Conservation (phyloP, 1,140 invertebrate species). For the Anoplolepis gracilipes region DNA sequence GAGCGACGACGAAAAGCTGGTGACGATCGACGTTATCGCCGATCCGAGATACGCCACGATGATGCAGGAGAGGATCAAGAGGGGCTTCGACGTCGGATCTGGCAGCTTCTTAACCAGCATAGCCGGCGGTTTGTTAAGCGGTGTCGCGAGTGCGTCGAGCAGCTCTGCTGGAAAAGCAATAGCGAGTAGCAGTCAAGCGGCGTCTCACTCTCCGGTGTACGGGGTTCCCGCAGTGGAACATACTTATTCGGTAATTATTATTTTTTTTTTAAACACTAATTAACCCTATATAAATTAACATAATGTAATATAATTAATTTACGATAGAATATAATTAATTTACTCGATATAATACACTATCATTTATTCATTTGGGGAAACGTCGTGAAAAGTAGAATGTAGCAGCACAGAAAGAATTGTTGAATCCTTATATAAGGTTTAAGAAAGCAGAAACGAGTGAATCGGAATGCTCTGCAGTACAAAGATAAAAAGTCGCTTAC, state of each 20-base stretch:
- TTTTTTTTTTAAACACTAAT: neutral
- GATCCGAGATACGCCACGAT: slow-evolving; percentile 75
- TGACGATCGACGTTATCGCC: slow-evolving; percentile 70
- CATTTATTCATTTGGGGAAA: neutral
- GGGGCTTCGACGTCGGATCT: slow-evolving; percentile 74
- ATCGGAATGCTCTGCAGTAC: neutral
- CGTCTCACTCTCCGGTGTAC: slow-evolving; percentile 68
- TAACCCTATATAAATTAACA: no score
- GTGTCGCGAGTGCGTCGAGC: slow-evolving; percentile 79
- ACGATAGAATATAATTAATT: no score
- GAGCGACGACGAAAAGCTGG: slow-evolving; percentile 57
- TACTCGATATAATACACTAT: no score
- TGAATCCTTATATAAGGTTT: neutral
- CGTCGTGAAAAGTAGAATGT: neutral
- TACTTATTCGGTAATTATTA: slow-evolving; percentile 62
- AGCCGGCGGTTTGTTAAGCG: slow-evolving; percentile 80
- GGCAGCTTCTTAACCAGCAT: slow-evolving; percentile 79
- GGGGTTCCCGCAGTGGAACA: slow-evolving; percentile 62
- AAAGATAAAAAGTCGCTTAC: slow-evolving; percentile 27
- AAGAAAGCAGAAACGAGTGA: neutral
- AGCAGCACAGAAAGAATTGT: neutral
- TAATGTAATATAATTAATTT: no score
- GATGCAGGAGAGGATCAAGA: slow-evolving; percentile 78
- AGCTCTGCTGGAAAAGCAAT: slow-evolving; percentile 74
- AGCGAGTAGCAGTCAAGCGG: slow-evolving; percentile 18